Percentiles rank a stretch among this genome's conserved stretches.
Conservation (phyloP, 2,888 invertebrate genomes). For the Cryptus viduatorius region DNA sequence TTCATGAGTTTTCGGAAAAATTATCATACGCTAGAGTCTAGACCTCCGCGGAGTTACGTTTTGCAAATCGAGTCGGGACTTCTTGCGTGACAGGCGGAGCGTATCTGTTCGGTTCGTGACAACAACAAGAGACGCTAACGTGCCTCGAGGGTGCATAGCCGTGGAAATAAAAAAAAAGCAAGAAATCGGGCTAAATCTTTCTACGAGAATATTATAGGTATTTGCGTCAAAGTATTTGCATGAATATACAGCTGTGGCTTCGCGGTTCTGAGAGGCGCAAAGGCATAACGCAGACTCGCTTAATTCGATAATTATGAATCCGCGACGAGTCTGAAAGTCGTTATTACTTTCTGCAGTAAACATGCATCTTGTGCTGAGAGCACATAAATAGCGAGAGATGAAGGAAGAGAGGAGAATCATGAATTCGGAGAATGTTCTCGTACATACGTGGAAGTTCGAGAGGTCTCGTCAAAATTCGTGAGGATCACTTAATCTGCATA, state of each 20-base stretch:
- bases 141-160: constrained; percentile 50
- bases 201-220: constrained; percentile 75
- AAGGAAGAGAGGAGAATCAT: constrained; percentile 20
- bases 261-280: constrained; percentile 40
- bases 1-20: constrained; percentile 38
- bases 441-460: constrained; percentile 21
- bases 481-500: constrained; percentile 52
- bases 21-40: constrained; percentile 18
- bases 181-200: constrained; percentile 59
- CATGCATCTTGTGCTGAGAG: constrained; percentile 4
- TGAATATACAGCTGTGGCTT: constrained; percentile 65
- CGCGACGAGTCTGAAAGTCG: constrained; percentile 55
- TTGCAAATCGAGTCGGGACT: constrained; percentile 32
- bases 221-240: constrained; percentile 77
- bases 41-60: constrained; percentile 39
- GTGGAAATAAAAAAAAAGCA: constrained; percentile 26
- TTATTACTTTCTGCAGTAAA: constrained; percentile 64
- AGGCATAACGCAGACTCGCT: constrained; percentile 59
- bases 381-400: constrained; percentile 22
- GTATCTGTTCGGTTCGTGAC: constrained; percentile 63
- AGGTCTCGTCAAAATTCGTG: constrained; percentile 15
- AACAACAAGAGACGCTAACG: constrained; percentile 56
- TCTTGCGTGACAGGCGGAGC: constrained; percentile 74
- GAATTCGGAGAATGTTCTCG: constrained; percentile 59
- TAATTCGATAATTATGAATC: constrained; percentile 67